Evolutionary conservation across 2,797 vertebrate genomes (phyloP), one percentile per base, ranked within the genome.

Genomic region (Pelobates cultripes): DNA sequence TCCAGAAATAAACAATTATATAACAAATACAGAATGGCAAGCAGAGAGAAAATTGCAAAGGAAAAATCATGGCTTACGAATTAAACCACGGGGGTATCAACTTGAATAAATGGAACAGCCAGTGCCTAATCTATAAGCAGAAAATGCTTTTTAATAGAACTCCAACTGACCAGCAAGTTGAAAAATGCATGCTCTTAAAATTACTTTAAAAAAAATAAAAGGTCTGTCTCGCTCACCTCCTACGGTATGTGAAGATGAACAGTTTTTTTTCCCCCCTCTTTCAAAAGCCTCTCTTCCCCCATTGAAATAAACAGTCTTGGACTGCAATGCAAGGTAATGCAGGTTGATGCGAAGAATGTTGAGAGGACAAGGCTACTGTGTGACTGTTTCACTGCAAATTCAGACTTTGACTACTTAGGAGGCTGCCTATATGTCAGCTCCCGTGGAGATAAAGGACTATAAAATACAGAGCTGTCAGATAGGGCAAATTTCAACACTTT

Each of bases 31-130:
- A 55, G 69, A 75, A 77, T 79, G 82, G 77, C 66, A 84, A 79
- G 73, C 66, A 55, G 57, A 78, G 82, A 84, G 77, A 84, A 79
- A 84, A 84, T 75, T 84, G 77, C 67, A n/a, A 66, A 53, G 67
- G 57, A 79, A 57, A 79, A 79, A 82, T 75, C 77, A 57, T 71
- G 73, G 72, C 77, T 75, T 79, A 57, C 70, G 60, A 79, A 84
- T 84, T 75, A 79, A 75, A 69, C 82, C 12, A 15, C 77, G 71
- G 82, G 82, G 68, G 73, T 55, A 75, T 60, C 82, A 75, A 72
- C 77, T 57, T 71, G 73, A 79, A 75, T 64, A 84, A 76, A 75
- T 66, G 72, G 77, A 79, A 79, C 77, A 79, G 77, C 51, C 68
- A 76, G 73, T 14, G 28, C 15, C 77, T 66, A 79, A 84, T 84